Evolutionary conservation across 2,888 invertebrate genomes (phyloP), one percentile per base, ranked within the genome.

Genomic region (Dicranocentrus wangi): DNA sequence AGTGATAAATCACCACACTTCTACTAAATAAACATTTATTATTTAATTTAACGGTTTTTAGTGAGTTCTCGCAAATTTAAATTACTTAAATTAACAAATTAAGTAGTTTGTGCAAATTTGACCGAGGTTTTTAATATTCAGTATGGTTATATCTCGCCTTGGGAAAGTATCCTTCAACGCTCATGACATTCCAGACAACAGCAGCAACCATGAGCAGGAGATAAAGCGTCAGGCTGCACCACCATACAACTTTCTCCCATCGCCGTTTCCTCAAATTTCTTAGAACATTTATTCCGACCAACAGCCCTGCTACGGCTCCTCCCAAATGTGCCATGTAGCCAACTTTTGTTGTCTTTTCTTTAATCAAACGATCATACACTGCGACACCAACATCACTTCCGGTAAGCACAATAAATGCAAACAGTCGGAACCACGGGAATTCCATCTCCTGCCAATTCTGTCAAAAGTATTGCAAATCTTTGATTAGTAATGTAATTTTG

Each of bases 391-490:
- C 91, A 89, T 99, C 99, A 43, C 94, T 92, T 0, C 91, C 92
- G 3, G 94, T 94, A 84, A 98, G 91, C 7, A 96, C 89, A 0
- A 96, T 87, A 88, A 98, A 95, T 23, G 96, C 92, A 7, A 94
- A 88, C 25, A 98, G 90, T 87, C 98, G 95, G 8, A 80, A 42
- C 83, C 94, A 91, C 1, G 96, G 95, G 88, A 94, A 97, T 87
- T 97, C 95, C 98, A 99, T 99, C 90, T 99, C 96, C 19, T 92
- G 91, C 95, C 97, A 99, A 89, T 99, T 99, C 95, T 96, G 90
- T 51, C n/a, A 17, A 17, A 15, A 51, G 15, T 51, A 2, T 55
- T 7, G 58, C 58, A 2, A 23, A 19, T 42, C 7, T 10, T 42
- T 42, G 13, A 42, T 10, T 42, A 42, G 13, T 13, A 42, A n/a